Evolutionary conservation across 2,797 vertebrate species (phyloP), one percentile per base, ranked within the genome.

Genomic region (Eulemur mongoz): DNA sequence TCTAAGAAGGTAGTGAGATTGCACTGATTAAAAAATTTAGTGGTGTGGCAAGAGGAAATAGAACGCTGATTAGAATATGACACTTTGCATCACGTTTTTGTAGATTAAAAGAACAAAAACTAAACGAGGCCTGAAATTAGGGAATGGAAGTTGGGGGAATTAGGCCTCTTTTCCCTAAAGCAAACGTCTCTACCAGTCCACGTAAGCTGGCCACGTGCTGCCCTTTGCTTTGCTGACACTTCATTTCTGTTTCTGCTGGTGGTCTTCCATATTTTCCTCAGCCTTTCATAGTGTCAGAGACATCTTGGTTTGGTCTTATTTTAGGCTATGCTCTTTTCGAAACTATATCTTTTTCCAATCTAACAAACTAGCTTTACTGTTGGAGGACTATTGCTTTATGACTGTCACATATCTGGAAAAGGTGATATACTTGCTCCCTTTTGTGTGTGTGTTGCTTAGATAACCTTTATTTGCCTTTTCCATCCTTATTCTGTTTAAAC

Each of bases 401-500:
- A 86, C 45, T 43, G 14, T 73, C 75, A 18, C 3, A 13, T 86
- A 45, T 63, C 15, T 75, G 45, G 59, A 85, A 54, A 76, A 80
- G 45, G 96, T 5, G 0, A 43, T 75, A 40, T 20, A 70, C 43
- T 25, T 63, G 20, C 14, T 69, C 0, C 30, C 50, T 67, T 82
- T 25, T 86, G 25, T 94, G 63, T 84, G 17, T 72, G 5, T 91
- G 8, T 73, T 92, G 52, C 65, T 88, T 35, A 40, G 45, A 80
- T 89, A 81, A 67, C 63, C 73, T 88, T 94, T 82, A 75, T 75
- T 95, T 90, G 35, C 35, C 38, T 95, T 91, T 65, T 54, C 1
- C 18, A 61, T 38, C 17, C 50, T 91, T 57, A 61, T 75, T 69
- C 63, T 96, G 5, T 57, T 94, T 72, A 92, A 79, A 75, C 40